These are phyloP conservation scores for Troilus luridus DNA, from an alignment of 2,888 invertebrate species.

Conservation along the genomic window DNA sequence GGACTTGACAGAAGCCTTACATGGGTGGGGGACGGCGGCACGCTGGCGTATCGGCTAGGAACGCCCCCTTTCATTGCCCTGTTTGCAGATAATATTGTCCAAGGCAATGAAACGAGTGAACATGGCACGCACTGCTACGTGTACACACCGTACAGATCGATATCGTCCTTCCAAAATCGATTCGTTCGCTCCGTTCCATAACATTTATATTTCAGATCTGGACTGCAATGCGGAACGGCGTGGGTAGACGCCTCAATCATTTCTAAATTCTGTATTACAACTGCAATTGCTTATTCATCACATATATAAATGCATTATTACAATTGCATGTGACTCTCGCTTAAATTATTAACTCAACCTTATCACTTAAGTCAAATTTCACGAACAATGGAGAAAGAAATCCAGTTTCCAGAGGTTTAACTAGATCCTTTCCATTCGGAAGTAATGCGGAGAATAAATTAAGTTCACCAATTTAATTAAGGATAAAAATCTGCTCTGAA, in stretches of 20 bases:
- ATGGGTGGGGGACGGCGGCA: background rate
- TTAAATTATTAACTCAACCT: background rate
- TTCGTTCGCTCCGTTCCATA: background rate
- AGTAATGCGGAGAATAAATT: background rate
- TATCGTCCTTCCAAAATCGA: background rate
- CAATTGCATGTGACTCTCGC: background rate
- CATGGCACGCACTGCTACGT: background rate
- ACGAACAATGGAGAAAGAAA: background rate
- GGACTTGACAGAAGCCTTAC: background rate
- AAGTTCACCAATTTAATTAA: background rate
- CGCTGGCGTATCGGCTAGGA: background rate
- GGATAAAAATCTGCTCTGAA: background rate
- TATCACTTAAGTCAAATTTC: background rate
- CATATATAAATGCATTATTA: background rate
- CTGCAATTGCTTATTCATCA: background rate
- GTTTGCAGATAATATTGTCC: background rate
- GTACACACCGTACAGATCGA: background rate
- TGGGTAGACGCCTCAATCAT: background rate
- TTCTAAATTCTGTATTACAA: background rate
- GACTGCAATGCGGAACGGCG: background rate
- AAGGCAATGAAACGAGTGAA: background rate
- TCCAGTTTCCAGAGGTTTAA: background rate
- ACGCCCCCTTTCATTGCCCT: conserved; percentile 1
- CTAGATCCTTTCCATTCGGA: background rate
- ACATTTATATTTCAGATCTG: conserved; percentile 13